Evolutionary conservation across 2,113 vertebrate species (phyloP).

Genomic region (Psettodes erumei): DNA sequence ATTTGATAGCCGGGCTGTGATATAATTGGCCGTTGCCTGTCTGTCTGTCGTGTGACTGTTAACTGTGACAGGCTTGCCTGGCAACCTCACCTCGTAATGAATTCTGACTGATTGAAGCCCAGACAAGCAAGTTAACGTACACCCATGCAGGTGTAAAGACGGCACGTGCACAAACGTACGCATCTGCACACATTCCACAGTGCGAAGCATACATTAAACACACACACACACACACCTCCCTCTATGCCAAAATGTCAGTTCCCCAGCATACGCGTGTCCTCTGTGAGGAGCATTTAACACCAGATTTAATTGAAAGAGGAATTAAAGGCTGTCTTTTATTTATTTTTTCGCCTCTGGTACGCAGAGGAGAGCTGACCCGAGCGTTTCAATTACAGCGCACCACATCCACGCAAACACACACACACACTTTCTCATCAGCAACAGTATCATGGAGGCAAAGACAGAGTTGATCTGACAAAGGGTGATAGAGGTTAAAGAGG

Average conservation of each 20-base stretch:
- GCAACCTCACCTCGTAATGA: slow-evolving; percentile 61
- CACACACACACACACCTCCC: not conserved
- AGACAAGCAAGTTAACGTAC: slow-evolving; percentile 49
- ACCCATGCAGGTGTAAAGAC: slow-evolving; percentile 45
- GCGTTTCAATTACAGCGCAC: slow-evolving; percentile 74
- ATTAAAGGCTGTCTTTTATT: slow-evolving; percentile 77
- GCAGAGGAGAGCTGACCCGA: slow-evolving; percentile 47
- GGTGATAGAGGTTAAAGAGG: slow-evolving; percentile 56
- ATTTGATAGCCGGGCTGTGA: slow-evolving; percentile 71
- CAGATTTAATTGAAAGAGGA: slow-evolving; percentile 74
- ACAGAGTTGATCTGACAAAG: slow-evolving; percentile 39
- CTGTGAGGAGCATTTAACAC: slow-evolving; percentile 65
- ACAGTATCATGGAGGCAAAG: slow-evolving; percentile 25
- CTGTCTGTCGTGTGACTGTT: slow-evolving; percentile 64
- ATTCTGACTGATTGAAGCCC: slow-evolving; percentile 72
- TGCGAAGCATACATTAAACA: not conserved
- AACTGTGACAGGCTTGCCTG: slow-evolving; percentile 63
- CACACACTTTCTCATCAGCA: slow-evolving; percentile 22
- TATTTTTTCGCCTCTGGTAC: slow-evolving; percentile 65
- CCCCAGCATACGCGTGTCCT: slow-evolving; percentile 11
- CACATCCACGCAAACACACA: slow-evolving; percentile 18
- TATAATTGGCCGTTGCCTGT: slow-evolving; percentile 72
- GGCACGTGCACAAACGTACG: not conserved
- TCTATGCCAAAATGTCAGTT: not conserved
- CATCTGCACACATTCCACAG: slow-evolving; percentile 10